Base-by-base conservation (phyloP, 2,797 vertebrate genomes). In the Gallinago stenura region DNA sequence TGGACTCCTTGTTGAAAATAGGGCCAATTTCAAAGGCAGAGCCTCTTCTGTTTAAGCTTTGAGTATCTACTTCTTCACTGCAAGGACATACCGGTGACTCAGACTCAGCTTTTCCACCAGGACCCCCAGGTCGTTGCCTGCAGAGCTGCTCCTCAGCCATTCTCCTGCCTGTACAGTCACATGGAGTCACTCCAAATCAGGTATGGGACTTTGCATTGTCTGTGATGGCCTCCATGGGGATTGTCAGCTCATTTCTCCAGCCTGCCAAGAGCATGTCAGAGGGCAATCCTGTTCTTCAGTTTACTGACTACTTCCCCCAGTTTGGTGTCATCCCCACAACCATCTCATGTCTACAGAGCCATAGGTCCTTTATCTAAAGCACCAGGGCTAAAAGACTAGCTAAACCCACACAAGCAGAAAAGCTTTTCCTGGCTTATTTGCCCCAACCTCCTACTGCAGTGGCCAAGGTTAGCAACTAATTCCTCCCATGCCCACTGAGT, bases 151-250 rank as follows among this genome's bases (percentile, higher is more conserved):
- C 28, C 51, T 72, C 61, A 58, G 28, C 25, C 18, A 14, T 5
- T 15, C 41, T 61, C 26, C 64, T 76, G 65, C 24, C 22, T 4
- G 9, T 19, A 9, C 2, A 0, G 61, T 6, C 19, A 9, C 7
- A 7, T 1, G 7, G 10, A 57, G 46, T 61, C 7, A 28, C 33
- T 33, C 39, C 45, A 50, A 28, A 39, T 10, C 46, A 45, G 28
- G 31, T 11, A 9, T 31, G 18, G 20, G 48, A 57, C 48, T 25
- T 31, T 1, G 4, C 48, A 7, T 12, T 20, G 9, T 5, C 76
- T 48, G 1, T 6, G 5, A 4, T 3, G 1, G 3, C 48, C 57
- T 66, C 61, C n/a, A 21, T 2, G 43, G 68, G 16, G 8, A 13
- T 41, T 30, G 4, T 5, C 35, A 72, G 18, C 18, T 57, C 54